phyloP scores from a whole-genome alignment of 2,797 vertebrate species.

The Protosalanx chinensis region DNA sequence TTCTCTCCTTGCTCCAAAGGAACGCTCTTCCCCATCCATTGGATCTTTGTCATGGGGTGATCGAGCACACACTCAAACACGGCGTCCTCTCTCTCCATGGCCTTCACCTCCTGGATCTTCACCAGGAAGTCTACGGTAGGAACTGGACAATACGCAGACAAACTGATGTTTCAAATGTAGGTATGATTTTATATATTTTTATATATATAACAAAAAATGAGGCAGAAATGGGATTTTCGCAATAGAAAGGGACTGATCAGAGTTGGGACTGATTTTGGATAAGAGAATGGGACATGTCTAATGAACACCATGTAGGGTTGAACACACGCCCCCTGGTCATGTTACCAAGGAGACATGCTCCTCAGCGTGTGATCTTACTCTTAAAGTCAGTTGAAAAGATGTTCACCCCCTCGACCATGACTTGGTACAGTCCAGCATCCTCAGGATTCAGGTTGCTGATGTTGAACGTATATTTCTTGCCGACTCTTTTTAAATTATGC shows the following conservation, averaged over 20 bases:
- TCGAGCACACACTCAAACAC: constrained; percentile 78
- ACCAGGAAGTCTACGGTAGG: constrained; percentile 70
- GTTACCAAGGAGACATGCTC: too few species aligned
- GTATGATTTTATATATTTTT: too few species aligned
- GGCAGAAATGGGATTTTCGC: too few species aligned
- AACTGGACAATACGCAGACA: constrained; percentile 46
- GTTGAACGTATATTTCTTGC: constrained; percentile 77
- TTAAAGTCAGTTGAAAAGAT: constrained; percentile 85
- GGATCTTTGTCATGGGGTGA: constrained; percentile 65
- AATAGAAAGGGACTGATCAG: too few species aligned
- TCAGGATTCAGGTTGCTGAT: constrained; percentile 76
- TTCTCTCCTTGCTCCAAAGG: constrained; percentile 70
- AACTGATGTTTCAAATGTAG: neutral
- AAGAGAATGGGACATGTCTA: too few species aligned
- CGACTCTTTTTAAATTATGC: constrained; percentile 73
- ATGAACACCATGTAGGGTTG: too few species aligned
- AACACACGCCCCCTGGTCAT: too few species aligned
- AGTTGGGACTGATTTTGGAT: too few species aligned
- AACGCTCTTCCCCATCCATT: constrained; percentile 77
- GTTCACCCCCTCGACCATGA: constrained; percentile 80
- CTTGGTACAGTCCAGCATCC: constrained; percentile 86
- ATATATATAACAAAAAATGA: too few species aligned
- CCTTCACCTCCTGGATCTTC: constrained; percentile 73
- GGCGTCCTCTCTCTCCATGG: constrained; percentile 73
- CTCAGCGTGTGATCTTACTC: constrained; percentile 61